Evolutionary conservation across 2,797 vertebrate species (phyloP), one percentile per base, ranked within the genome.

Genomic region (Perodicticus potto): DNA sequence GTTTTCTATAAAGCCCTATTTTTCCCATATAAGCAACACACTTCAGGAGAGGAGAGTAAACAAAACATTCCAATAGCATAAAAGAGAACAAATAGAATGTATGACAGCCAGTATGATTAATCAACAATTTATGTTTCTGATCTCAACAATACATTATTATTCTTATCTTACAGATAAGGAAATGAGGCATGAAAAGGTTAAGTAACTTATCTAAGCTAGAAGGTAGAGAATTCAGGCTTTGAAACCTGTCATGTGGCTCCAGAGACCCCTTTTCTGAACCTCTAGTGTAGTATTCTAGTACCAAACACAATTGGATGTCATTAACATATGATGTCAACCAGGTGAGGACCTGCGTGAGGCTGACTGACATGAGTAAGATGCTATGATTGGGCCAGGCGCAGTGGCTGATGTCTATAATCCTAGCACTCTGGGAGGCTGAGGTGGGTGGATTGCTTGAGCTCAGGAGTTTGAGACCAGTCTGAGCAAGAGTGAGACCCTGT

Each of bases 141-240:
- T 92, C 19, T 70, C 84, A 86, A 78, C 19, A 69, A 14, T 63
- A n/a, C 86, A 80, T 55, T 92, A 55, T 72, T 83, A 80, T 69
- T 19, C 32, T 57, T 92, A n/a, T 73, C 89, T 94, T 72, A 4
- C 23, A 95, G 17, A 34, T 77, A n/a, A 94, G 43, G 32, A 88
- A 91, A 72, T 61, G 57, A 91, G 61, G 77, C 53, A 74, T 49
- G 61, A 89, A 91, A 74, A 53, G 25, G 29, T 61, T 57, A 91
- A 91, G 29, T 89, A 94, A 80, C 9, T 91, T 94, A 27, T 9
- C 55, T 37, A 78, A 69, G 17, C 23, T 70, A 65, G 37, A 73
- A 80, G 69, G 17, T 40, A 72, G 19, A 91, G 69, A 86, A 72
- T 81, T 23, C 34, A 55, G 69, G 45, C 86, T 95, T 93, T 95